Evolutionary conservation across 2,797 vertebrate species (phyloP), one percentile per base, ranked within the genome.

Genomic region (Peromyscus melanophrys): DNA sequence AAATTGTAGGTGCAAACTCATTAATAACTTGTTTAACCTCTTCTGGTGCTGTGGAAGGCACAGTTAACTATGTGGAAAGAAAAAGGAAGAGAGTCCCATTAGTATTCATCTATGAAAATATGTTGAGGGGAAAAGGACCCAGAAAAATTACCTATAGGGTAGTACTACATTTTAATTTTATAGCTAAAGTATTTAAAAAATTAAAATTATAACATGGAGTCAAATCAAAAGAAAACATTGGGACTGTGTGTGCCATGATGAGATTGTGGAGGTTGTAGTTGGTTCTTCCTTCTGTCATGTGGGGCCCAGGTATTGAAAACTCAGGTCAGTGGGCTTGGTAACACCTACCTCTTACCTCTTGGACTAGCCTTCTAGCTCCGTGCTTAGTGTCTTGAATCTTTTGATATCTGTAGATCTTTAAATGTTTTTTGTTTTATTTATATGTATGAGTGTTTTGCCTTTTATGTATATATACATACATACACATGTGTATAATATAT

Each of bases 81-180:
- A 25, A 46, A 82, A 29, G 34, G 46, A 19, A 9, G 59, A 63
- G 27, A 19, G 82, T 21, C 21, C 40, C 4, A 11, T 25, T 65
- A 7, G 4, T 55, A 4, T 6, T 75, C 6, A n/a, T 52, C 27
- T 75, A 17, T 59, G 57, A 82, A 84, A 86, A 55, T 57, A 91
- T 4, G 0, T 7, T 6, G 49, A 69, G 78, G 4, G 6, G 7
- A 63, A 85, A 83, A 61, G 23, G 19, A 29, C 40, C 21, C 55
- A 78, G 52, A 46, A 85, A 84, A 75, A 29, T 49, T 43, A 27
- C 76, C 37, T 89, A 0, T n/a, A 4, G 46, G 9, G 34, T 88
- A 21, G 84, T 61, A 43, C n/a, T 89, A 46, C 31, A 17, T 83
- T 94, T 92, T n/a, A 34, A 55, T 96, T 75, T 92, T 37, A 88